Conservation (phyloP, 1,140 invertebrate genomes). For the Melitaea cinxia region DNA sequence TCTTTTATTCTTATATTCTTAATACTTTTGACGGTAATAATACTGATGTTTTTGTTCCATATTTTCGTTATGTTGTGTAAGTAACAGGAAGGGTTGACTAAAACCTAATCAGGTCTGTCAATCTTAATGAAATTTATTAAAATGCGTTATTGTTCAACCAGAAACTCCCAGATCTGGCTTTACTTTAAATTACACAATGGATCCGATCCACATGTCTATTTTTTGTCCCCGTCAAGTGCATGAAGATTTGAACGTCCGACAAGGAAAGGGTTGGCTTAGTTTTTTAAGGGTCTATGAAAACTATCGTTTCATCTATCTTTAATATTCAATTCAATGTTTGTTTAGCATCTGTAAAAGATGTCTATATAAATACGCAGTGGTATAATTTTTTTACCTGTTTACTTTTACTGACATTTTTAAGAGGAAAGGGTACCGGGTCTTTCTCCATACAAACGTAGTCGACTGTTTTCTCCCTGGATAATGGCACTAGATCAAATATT, state of each 20-base stretch:
- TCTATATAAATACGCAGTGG: conserved; percentile 9
- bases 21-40: not conserved
- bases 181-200: conserved; percentile 70
- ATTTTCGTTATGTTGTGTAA: conserved; percentile 38
- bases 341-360: conserved; percentile 29
- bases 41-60: conserved; percentile 25
- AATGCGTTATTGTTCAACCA: conserved; percentile 76
- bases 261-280: conserved; percentile 69
- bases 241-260: conserved; percentile 62
- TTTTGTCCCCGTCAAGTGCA: conserved; percentile 64
- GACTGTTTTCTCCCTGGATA: no score
- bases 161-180: conserved; percentile 61
- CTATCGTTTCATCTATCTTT: conserved; percentile 66
- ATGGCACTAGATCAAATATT: not conserved
- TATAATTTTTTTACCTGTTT: conserved; percentile 1
- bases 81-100: conserved; percentile 53
- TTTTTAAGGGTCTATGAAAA: conserved; percentile 59
- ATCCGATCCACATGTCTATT: conserved; percentile 63
- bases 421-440: no score
- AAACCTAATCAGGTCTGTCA: conserved; percentile 71
- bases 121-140: conserved; percentile 80
- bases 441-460: no score
- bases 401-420: not conserved
- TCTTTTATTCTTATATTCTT: not conserved
- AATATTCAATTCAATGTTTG: conserved; percentile 53